Evolutionary conservation across 1,140 invertebrate genomes (phyloP).

Genomic region (Pseudomyrmex cubaensis): DNA sequence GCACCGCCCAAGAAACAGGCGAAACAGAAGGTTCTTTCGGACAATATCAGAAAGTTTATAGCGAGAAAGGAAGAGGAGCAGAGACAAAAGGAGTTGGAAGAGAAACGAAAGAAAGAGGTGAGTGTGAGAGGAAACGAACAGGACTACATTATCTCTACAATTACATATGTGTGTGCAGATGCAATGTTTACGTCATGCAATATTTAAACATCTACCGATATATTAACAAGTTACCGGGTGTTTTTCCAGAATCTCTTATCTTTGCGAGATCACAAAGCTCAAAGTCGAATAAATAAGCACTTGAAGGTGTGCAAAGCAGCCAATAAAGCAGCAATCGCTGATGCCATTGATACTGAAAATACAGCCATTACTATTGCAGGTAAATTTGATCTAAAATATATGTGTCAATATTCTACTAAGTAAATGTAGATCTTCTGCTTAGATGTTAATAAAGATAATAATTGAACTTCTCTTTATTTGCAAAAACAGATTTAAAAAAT

Average conservation of each 20-base stretch:
- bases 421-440: too few relatives aligned
- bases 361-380: slow-evolving; percentile 90
- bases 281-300: slow-evolving; percentile 89
- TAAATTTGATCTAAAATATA: slow-evolving; percentile 66
- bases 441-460: too few relatives aligned
- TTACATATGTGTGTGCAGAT: background rate
- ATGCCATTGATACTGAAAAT: slow-evolving; percentile 91
- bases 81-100: slow-evolving; percentile 87
- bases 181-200: background rate
- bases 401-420: too few relatives aligned
- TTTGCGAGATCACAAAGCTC: slow-evolving; percentile 90
- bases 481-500: too few relatives aligned
- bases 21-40: slow-evolving; percentile 89
- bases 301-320: slow-evolving; percentile 93
- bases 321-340: slow-evolving; percentile 93
- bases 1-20: slow-evolving; percentile 92
- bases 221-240: slow-evolving; percentile 10
- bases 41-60: slow-evolving; percentile 93
- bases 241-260: slow-evolving; percentile 87
- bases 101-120: slow-evolving; percentile 88
- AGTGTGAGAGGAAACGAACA: background rate
- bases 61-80: slow-evolving; percentile 93
- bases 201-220: background rate
- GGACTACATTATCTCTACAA: background rate
- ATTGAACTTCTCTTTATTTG: too few relatives aligned